These are phyloP conservation scores for Boulengerochromis microlepis DNA, from an alignment of 2,113 vertebrate genomes.

Conservation along the genomic window DNA sequence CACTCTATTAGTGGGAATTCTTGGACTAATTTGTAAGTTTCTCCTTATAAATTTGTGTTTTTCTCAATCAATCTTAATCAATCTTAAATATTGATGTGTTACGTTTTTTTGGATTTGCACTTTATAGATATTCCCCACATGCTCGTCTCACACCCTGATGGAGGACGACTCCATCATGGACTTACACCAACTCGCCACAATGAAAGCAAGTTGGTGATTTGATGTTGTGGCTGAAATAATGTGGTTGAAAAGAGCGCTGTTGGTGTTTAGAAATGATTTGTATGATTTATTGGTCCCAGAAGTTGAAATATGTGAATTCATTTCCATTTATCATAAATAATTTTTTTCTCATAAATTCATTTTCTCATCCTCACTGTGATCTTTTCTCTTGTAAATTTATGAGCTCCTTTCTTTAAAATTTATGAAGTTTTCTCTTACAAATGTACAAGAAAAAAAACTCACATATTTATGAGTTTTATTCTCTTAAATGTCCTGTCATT, in stretches of 20 bases:
- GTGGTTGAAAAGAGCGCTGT: accelerated
- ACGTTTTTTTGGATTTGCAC: neutral
- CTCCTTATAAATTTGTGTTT: neutral
- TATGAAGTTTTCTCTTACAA: accelerated
- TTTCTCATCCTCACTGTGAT: neutral
- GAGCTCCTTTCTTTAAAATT: neutral
- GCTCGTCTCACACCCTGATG: neutral
- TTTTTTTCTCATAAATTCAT: neutral
- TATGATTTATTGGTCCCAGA: neutral
- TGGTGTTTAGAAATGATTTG: neutral
- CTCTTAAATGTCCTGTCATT: neutral
- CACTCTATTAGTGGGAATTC: neutral
- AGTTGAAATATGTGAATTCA: neutral
- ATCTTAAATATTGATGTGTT: neutral
- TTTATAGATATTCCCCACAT: neutral
- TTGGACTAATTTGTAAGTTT: neutral
- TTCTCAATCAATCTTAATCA: no score
- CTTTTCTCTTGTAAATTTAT: neutral
- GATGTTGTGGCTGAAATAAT: neutral
- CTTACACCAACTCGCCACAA: neutral
- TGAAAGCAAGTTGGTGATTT: neutral
- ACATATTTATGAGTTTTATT: neutral
- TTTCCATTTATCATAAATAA: neutral
- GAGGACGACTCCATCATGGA: accelerated
- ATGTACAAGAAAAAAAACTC: neutral